phyloP scores from a whole-genome alignment of 2,888 invertebrate genomes.

The Omphaloscelis lunosa region DNA sequence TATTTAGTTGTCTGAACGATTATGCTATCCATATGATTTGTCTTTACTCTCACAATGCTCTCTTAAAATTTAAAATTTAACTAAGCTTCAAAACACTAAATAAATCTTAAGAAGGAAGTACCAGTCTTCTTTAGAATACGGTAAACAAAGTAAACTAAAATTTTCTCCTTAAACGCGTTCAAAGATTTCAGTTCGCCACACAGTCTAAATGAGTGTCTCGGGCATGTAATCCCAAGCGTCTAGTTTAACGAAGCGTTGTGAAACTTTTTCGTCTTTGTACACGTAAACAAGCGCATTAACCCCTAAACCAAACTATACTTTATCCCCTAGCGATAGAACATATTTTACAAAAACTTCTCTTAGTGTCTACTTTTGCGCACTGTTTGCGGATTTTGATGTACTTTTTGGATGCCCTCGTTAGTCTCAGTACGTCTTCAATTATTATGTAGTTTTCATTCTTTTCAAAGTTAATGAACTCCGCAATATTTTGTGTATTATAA shows the following conservation, averaged over 20 bases:
- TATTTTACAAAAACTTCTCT: slow-evolving; percentile 55
- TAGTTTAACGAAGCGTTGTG: slow-evolving; percentile 85
- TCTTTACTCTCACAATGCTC: too few species aligned
- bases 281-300: slow-evolving; percentile 77
- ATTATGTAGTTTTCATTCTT: slow-evolving; percentile 65
- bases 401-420: slow-evolving; percentile 80
- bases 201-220: slow-evolving; percentile 78
- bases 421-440: slow-evolving; percentile 71
- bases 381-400: slow-evolving; percentile 75
- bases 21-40: not conserved
- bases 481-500: slow-evolving; percentile 53
- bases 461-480: slow-evolving; percentile 47
- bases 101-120: slow-evolving; percentile 7
- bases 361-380: slow-evolving; percentile 68
- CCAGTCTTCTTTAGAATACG: slow-evolving; percentile 18
- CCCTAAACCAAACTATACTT: slow-evolving; percentile 67
- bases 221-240: slow-evolving; percentile 82
- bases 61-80: not conserved
- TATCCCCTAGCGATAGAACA: slow-evolving; percentile 63
- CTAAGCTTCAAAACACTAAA: slow-evolving; percentile 11
- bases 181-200: slow-evolving; percentile 71
- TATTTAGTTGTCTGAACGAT: not conserved
- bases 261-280: slow-evolving; percentile 83
- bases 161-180: slow-evolving; percentile 56
- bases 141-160: slow-evolving; percentile 56